Base-by-base conservation (phyloP, 2,113 vertebrate genomes). In the Nerophis lumbriciformis region DNA sequence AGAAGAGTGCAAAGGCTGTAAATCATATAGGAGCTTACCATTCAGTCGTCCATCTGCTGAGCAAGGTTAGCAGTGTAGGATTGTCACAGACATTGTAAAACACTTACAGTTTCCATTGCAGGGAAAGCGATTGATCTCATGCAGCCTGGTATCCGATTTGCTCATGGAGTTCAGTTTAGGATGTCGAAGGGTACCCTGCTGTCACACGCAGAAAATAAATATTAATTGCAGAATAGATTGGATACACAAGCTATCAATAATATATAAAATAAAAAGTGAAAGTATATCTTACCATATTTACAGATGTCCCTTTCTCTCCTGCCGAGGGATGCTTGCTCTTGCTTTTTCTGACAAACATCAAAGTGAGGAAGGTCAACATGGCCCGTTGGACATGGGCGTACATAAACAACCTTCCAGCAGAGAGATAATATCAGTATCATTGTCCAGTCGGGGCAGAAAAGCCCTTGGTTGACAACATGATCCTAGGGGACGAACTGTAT, bases 61-160 rank as follows among this genome's bases (percentile, higher is more conserved):
- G 51, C 51, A 6, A 36, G 10, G 28, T 53, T 53, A 13, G 6
- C 38, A 6, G 38, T 16, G 16, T 6, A 8, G n/a, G 58, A 44
- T 47, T 21, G 55, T 62, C 58, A 73, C 44, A 68, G 21, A 50
- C n/a, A 57, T 57, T 12, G 55, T 21, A 42, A 19, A 12, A 49
- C 71, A 85, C 89, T 89, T 82, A 92, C 90, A 86, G 63, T 89
- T 90, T 68, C 88, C 85, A 53, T 89, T 90, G 82, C 86, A 90
- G 70, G 88, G 76, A 68, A 88, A 80, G 65, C 87, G 87, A 75
- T 88, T 88, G 82, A 91, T 85, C 80, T 91, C 90, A 19, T 91
- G 87, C 65, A 92, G 83, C 68, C 88, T 81, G 71, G 90, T 92
- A 85, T 92, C 90, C 47, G 90, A 92, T 81, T 92, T 91, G 78